Conservation (phyloP, 2,113 vertebrate genomes). For the Austrofundulus limnaeus region DNA sequence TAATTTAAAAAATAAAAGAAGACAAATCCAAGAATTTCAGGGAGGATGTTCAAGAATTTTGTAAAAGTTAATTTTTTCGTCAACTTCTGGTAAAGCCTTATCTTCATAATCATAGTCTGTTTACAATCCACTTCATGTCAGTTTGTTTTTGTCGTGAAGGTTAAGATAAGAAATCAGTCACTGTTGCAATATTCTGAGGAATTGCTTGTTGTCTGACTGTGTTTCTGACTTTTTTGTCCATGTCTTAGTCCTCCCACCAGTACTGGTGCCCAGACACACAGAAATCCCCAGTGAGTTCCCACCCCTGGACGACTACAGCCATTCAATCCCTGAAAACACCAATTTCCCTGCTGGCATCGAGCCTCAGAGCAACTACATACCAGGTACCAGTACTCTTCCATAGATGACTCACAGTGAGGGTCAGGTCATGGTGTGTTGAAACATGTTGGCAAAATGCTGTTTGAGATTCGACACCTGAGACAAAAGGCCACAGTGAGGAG, state of each 20-base stretch:
- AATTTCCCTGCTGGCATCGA: conserved; percentile 98
- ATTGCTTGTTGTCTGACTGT: background rate
- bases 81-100: background rate
- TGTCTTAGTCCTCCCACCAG: conserved; percentile 90
- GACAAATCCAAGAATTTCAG: background rate
- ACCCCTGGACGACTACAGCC: conserved; percentile 95
- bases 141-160: background rate
- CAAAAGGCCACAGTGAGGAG: background rate
- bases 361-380: conserved; percentile 98
- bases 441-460: background rate
- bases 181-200: conserved; percentile 5
- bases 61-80: conserved; percentile 1
- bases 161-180: background rate
- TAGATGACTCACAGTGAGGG: conserved; percentile 5
- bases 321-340: conserved; percentile 99
- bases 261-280: conserved; percentile 94
- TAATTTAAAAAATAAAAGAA: background rate
- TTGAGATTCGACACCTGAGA: background rate
- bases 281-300: conserved; percentile 97
- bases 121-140: background rate
- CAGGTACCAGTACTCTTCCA: conserved; percentile 80
- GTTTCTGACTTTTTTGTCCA: conserved; percentile 3
- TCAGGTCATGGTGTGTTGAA: background rate
- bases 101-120: background rate
- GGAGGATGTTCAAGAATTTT: conserved; percentile 1